phyloP scores from a whole-genome alignment of 2,113 vertebrate species.

The Synodontis membranacea region DNA sequence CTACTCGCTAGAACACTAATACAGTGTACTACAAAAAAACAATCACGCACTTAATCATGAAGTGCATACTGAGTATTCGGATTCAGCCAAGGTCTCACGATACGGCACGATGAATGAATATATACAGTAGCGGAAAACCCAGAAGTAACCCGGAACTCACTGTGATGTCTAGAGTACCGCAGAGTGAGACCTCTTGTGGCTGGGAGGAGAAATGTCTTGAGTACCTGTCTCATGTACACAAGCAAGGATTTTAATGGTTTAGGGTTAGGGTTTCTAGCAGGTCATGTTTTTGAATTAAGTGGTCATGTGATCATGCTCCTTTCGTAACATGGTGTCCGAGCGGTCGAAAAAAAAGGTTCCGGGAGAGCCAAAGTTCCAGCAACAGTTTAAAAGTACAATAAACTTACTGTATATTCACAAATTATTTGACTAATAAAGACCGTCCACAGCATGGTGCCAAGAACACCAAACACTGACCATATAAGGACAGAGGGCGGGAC shows the following conservation, averaged over 20 bases:
- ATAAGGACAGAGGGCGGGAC: background rate
- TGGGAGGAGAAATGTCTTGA: background rate
- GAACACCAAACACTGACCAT: background rate
- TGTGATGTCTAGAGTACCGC: background rate
- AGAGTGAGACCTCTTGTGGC: background rate
- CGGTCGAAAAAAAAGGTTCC: too few relatives aligned
- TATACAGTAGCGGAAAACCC: background rate
- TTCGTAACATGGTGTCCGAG: too few relatives aligned
- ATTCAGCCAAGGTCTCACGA: background rate
- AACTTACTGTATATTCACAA: background rate
- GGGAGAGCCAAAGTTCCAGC: background rate
- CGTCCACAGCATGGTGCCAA: background rate
- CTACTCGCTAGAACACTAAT: too few relatives aligned
- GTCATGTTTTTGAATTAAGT: background rate
- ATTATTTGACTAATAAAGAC: background rate
- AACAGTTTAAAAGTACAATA: background rate
- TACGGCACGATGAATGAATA: background rate
- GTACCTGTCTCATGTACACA: background rate
- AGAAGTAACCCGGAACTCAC: background rate
- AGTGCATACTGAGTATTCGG: too few relatives aligned
- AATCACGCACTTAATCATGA: too few relatives aligned
- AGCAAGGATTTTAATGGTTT: background rate
- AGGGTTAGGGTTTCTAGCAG: background rate
- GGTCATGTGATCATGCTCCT: background rate
- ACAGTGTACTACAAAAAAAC: too few relatives aligned